Evolutionary conservation across 2,113 vertebrate genomes (phyloP), one percentile per base, ranked within the genome.

Genomic region (Ascaphus truei): DNA sequence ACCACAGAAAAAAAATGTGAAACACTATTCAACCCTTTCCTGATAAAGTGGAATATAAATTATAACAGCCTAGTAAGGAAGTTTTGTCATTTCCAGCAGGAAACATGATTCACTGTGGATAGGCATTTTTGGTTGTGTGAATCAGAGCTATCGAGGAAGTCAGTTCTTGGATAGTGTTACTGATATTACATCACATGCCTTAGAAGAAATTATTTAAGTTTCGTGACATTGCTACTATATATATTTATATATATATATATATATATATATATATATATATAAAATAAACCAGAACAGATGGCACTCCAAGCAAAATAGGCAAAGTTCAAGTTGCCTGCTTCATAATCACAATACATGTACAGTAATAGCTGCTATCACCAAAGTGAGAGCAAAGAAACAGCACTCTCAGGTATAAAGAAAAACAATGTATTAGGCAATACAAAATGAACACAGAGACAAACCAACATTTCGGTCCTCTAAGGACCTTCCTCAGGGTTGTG

Each of bases 111-210:
- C 89, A 91, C 72, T 1, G 10, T 4, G 27, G 72, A 68, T 52
- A 56, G 53, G 79, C 85, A 88, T 91, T 90, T 90, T 83, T 74
- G 75, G 79, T 81, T 85, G 77, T 72, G 78, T 90, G 84, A 90
- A 89, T 89, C 89, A 91, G 83, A 89, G 77, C 77, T 89, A 76
- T 89, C 69, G 73, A 92, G 87, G 86, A 91, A 92, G 86, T 88
- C 79, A 79, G 76, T 86, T 87, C 81, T 88, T 76, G 68, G 83
- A 83, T 77, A 88, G 83, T 85, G 88, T 74, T 79, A 78, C 72
- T 79, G 72, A 60, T 62, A 26, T 78, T 75, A 71, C 52, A 76
- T 68, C 76, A 43, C 68, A 60, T 75, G 73, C 67, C 34, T 83
- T 85, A 78, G 75, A 61, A 36, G 18, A 61, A 61, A 61, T 71